Conservation (phyloP, 2,113 vertebrate species). For the Scomber japonicus region DNA sequence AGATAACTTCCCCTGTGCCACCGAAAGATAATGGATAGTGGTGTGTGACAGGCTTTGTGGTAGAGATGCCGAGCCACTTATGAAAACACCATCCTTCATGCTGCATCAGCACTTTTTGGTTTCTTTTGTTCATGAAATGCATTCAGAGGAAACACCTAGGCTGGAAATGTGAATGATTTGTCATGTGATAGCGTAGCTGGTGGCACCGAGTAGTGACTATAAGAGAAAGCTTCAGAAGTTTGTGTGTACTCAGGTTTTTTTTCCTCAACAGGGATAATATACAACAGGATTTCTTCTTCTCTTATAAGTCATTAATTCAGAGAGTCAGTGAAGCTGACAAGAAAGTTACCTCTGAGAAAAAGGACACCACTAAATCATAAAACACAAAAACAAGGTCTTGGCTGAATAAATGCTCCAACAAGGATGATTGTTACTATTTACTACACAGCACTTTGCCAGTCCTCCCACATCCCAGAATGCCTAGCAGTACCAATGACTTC, state of each 20-base stretch:
- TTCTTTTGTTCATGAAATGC: conserved; percentile 76
- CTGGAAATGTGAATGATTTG: conserved; percentile 76
- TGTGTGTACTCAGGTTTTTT: conserved; percentile 38
- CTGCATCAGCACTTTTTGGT: conserved; percentile 80
- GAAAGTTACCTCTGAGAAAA: conserved; percentile 17
- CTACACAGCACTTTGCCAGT: conserved; percentile 17
- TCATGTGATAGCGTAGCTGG: conserved; percentile 63
- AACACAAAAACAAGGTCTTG: conserved; percentile 12
- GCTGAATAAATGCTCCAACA: conserved; percentile 1
- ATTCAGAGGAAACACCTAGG: conserved; percentile 72
- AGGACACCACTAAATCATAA: conserved; percentile 20
- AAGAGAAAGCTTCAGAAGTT: conserved; percentile 33
- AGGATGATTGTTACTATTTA: conserved; percentile 24
- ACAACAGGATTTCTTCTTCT: conserved; percentile 31
- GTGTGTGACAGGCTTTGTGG: conserved; percentile 64
- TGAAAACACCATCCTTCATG: conserved; percentile 77
- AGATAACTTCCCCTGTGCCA: conserved; percentile 81
- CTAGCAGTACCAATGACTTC: conserved; percentile 76
- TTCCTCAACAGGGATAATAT: conserved; percentile 1
- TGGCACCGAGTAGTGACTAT: conserved; percentile 50
- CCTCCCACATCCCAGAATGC: conserved; percentile 56
- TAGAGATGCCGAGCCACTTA: conserved; percentile 72
- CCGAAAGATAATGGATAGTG: conserved; percentile 78
- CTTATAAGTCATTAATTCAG: conserved; percentile 14
- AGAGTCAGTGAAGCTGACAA: conserved; percentile 32